A percentile compares a stretch with the other conserved stretches of the same genome.
phyloP scores from a whole-genome alignment of 2,113 vertebrate genomes.

The Bettongia penicillata region DNA sequence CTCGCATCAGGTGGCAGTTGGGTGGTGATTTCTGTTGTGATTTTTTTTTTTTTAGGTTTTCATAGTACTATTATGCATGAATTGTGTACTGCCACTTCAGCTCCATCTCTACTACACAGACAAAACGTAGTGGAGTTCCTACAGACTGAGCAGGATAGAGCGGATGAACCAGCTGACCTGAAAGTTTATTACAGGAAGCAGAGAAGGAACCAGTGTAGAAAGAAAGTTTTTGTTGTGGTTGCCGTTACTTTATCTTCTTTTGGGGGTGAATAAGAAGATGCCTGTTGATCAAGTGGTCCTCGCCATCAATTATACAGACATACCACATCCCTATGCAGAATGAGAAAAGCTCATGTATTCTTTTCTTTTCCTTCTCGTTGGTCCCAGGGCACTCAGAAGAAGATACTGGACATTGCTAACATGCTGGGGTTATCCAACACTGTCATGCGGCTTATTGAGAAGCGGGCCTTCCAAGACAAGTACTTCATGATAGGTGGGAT shows the following conservation, averaged over 20 bases:
- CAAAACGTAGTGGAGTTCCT: not conserved
- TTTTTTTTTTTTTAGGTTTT: not conserved
- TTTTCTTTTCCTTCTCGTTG: constrained; percentile 11
- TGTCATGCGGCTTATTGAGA: constrained; percentile 97
- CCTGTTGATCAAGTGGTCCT: not conserved
- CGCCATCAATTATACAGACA: not conserved
- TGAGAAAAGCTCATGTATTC: not conserved
- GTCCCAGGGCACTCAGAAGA: constrained; percentile 94
- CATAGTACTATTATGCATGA: not conserved
- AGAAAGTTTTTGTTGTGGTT: not conserved
- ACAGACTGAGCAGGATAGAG: not conserved
- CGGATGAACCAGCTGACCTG: not conserved
- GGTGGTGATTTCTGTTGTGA: not conserved
- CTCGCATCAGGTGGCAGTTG: not conserved
- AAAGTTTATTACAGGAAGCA: constrained; percentile 26
- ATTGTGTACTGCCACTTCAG: not conserved
- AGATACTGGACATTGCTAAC: constrained; percentile 98
- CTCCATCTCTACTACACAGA: not conserved
- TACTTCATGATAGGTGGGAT: constrained; percentile 98
- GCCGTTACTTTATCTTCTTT: not conserved
- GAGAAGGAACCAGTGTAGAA: not conserved
- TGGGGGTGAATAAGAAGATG: not conserved
- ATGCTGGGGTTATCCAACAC: constrained; percentile 98
- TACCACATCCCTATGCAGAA: not conserved
- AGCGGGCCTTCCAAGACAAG: constrained; percentile 96